phyloP scores from a whole-genome alignment of 2,888 invertebrate species.

The Drosophila lutescens region DNA sequence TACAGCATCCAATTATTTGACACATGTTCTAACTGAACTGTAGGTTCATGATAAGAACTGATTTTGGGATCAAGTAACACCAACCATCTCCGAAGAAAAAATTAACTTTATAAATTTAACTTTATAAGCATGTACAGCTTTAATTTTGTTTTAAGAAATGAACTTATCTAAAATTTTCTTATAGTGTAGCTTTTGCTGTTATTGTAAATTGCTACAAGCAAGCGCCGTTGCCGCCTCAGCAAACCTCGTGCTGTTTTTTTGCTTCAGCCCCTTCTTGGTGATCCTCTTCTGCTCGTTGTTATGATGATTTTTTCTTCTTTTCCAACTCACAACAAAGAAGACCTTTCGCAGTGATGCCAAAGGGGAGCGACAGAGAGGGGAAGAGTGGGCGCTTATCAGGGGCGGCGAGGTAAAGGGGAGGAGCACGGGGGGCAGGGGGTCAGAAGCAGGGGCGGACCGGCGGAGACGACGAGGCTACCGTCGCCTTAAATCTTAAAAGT shows the following conservation, averaged over 20 bases:
- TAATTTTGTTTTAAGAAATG: too few relatives aligned
- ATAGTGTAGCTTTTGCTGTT: constrained; percentile 51
- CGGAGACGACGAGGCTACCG: constrained; percentile 65
- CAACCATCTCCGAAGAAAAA: too few relatives aligned
- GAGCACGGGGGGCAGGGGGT: constrained; percentile 23
- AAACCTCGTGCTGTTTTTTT: constrained; percentile 75
- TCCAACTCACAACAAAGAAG: constrained; percentile 71
- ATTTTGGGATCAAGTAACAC: too few relatives aligned
- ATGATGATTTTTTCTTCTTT: constrained; percentile 36
- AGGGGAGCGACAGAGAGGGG: constrained; percentile 1
- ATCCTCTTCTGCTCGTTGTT: constrained; percentile 16
- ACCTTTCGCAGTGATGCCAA: constrained; percentile 62
- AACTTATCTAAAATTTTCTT: background rate
- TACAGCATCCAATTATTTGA: too few relatives aligned
- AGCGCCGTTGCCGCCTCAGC: constrained; percentile 70
- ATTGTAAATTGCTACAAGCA: constrained; percentile 72
- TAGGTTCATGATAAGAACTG: too few relatives aligned
- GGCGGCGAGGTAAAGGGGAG: constrained; percentile 14
- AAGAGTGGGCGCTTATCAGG: constrained; percentile 56
- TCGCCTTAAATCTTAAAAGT: constrained; percentile 45
- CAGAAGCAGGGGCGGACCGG: constrained; percentile 10
- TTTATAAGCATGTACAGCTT: too few relatives aligned
- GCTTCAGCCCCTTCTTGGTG: constrained; percentile 15
- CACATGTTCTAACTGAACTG: too few relatives aligned
- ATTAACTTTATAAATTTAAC: too few relatives aligned